These are phyloP conservation scores for Antheraea assamensis DNA, from an alignment of 2,888 invertebrate genomes.

Conservation along the genomic window DNA sequence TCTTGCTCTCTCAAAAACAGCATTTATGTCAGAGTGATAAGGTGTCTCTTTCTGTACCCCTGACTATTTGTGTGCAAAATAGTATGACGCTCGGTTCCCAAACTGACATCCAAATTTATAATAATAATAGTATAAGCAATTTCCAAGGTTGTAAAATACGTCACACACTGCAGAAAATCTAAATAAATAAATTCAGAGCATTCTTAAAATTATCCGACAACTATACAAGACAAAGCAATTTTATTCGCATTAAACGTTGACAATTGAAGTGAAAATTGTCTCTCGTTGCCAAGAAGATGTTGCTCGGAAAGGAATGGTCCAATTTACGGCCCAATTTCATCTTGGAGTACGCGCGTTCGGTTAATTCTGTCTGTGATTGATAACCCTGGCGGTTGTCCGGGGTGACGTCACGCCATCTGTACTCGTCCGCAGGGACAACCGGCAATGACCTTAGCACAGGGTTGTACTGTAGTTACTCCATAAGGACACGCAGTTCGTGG, in stretches of 20 bases:
- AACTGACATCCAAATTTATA: too few relatives aligned
- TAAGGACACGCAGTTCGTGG: not conserved
- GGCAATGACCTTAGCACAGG: slow-evolving; percentile 23
- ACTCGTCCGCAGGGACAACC: slow-evolving; percentile 30
- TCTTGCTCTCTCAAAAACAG: too few relatives aligned
- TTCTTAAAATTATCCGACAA: not conserved
- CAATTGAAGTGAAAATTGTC: slow-evolving; percentile 20
- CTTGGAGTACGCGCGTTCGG: slow-evolving; percentile 18
- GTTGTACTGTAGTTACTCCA: not conserved
- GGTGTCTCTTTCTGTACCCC: too few relatives aligned
- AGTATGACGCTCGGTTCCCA: too few relatives aligned
- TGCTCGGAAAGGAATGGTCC: slow-evolving; percentile 9
- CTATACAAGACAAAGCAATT: slow-evolving; percentile 12
- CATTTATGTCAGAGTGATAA: too few relatives aligned
- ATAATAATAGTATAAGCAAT: not conserved
- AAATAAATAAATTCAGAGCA: not conserved
- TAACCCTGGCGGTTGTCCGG: slow-evolving; percentile 24
- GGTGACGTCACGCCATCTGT: slow-evolving; percentile 40
- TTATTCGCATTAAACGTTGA: slow-evolving; percentile 1
- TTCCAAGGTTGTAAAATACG: not conserved
- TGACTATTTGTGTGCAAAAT: too few relatives aligned
- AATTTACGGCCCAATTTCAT: slow-evolving; percentile 22
- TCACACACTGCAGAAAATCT: not conserved
- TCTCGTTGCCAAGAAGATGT: slow-evolving; percentile 11
- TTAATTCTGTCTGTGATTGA: slow-evolving; percentile 30